Conservation (phyloP, 2,797 vertebrate species). For the Sebastes hopkinsi region DNA sequence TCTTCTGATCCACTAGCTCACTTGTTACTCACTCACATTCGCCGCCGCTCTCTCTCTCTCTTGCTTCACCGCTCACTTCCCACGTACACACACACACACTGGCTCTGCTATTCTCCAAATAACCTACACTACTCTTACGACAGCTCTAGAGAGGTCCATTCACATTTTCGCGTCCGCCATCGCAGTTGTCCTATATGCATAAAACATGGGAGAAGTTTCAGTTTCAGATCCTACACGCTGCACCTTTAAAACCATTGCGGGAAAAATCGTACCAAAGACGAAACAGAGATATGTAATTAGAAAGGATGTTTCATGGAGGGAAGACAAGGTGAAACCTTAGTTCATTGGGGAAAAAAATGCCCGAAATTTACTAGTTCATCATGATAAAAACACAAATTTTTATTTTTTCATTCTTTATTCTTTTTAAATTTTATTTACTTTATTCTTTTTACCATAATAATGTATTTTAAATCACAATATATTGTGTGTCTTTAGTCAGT, state of each 20-base stretch:
- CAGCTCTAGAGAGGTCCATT: too few species aligned
- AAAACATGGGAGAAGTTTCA: too few species aligned
- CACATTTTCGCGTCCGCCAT: too few species aligned
- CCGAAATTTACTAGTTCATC: neutral
- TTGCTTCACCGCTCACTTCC: too few species aligned
- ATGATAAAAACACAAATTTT: neutral
- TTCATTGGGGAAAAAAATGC: neutral
- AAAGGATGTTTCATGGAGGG: neutral
- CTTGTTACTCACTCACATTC: too few species aligned
- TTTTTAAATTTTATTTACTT: neutral
- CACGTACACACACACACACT: too few species aligned
- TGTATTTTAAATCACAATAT: neutral
- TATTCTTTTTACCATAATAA: neutral
- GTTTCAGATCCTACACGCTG: too few species aligned
- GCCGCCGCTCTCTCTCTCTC: too few species aligned
- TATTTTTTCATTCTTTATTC: neutral
- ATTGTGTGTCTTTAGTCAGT: neutral
- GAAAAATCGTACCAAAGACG: neutral
- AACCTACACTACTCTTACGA: too few species aligned
- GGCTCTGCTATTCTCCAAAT: too few species aligned
- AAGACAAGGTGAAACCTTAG: neutral
- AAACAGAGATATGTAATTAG: neutral
- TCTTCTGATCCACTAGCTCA: too few species aligned
- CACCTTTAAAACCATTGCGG: neutral
- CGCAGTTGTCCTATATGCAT: too few species aligned